A percentile compares a stretch with the other conserved stretches of the same genome.
Evolutionary conservation across 2,797 vertebrate genomes (phyloP).

Genomic region (Morelia viridis): DNA sequence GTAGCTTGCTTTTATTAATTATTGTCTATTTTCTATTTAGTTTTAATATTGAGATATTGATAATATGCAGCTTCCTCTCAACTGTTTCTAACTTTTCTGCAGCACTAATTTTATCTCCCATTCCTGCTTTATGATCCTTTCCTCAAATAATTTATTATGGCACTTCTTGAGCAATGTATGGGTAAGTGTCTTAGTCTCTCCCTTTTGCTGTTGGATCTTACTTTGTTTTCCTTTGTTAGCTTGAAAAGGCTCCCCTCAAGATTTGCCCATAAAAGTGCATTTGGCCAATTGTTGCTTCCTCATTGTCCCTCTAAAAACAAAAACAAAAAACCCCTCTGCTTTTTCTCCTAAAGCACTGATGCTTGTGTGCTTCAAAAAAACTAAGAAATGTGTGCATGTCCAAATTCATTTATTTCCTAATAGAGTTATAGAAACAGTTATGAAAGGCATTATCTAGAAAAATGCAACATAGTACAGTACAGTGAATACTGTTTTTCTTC

Average conservation of each 20-base stretch:
- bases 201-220: background rate
- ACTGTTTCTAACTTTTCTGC: background rate
- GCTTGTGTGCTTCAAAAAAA: background rate
- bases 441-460: slow-evolving; percentile 6
- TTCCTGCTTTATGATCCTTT: background rate
- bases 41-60: background rate
- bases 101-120: background rate
- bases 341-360: slow-evolving; percentile 6
- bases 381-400: background rate
- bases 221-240: slow-evolving; percentile 6
- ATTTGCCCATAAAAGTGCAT: slow-evolving; percentile 18
- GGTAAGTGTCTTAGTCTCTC: background rate
- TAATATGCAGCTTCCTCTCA: background rate
- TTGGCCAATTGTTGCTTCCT: background rate
- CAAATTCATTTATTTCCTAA: slow-evolving; percentile 7
- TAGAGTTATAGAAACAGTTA: slow-evolving; percentile 31
- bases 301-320: slow-evolving; percentile 6
- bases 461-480: slow-evolving; percentile 42
- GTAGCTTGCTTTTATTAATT: background rate
- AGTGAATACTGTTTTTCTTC: slow-evolving; percentile 59
- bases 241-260: slow-evolving; percentile 8
- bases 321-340: too few species aligned
- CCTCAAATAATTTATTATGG: slow-evolving; percentile 3
- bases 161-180: background rate
- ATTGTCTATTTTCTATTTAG: background rate